Conservation (phyloP, 2,113 vertebrate species). For the Caranx ignobilis region DNA sequence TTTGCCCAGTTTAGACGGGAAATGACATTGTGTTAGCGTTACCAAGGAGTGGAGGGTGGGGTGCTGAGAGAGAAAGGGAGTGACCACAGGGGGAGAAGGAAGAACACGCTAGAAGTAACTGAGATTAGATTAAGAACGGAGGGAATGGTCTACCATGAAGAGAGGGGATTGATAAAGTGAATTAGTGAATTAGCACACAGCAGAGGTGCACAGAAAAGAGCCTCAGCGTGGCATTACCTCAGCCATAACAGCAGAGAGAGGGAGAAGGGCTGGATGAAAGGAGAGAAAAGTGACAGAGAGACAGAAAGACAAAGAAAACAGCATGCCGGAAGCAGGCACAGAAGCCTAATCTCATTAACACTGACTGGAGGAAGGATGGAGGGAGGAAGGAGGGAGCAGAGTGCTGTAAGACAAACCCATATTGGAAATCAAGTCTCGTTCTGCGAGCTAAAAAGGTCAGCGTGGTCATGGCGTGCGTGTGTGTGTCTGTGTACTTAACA, state of each 20-base stretch:
- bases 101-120: conserved; percentile 16
- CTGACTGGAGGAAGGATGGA: conserved; percentile 61
- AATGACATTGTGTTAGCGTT: conserved; percentile 65
- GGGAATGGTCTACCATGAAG: conserved; percentile 28
- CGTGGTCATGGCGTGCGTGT: conserved; percentile 57
- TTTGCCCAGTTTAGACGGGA: conserved; percentile 75
- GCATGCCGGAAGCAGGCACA: conserved; percentile 63
- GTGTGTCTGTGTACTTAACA: conserved; percentile 65
- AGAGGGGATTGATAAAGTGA: conserved; percentile 54
- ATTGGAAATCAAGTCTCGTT: conserved; percentile 82
- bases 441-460: conserved; percentile 76
- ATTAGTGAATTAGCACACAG: conserved; percentile 54
- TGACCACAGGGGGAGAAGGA: conserved; percentile 29
- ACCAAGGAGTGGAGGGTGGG: conserved; percentile 3
- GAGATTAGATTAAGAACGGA: conserved; percentile 63
- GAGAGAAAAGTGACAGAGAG: conserved; percentile 19
- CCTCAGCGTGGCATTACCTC: conserved; percentile 24
- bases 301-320: conserved; percentile 53
- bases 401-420: conserved; percentile 70
- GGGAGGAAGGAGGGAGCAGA: conserved; percentile 36
- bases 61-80: conserved; percentile 17
- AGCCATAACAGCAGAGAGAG: conserved; percentile 15
- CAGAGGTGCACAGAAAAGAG: conserved; percentile 36
- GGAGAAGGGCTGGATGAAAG: neutral
- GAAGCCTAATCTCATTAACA: conserved; percentile 78